These are phyloP conservation scores for Prionailurus viverrinus DNA, from an alignment of 2,113 vertebrate genomes.

Conservation along the genomic window DNA sequence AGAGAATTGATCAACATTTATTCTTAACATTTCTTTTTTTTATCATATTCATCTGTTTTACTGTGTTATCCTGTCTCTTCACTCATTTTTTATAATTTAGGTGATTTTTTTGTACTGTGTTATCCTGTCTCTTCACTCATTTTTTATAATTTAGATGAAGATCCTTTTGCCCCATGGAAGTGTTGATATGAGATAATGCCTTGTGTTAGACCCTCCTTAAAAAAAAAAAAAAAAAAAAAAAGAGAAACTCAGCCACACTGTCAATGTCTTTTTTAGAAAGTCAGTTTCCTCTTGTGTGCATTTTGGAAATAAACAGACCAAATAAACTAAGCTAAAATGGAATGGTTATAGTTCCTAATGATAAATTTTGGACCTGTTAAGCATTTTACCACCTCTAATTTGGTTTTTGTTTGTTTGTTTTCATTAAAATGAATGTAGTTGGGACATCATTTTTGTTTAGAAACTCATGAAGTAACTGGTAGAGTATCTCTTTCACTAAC, in stretches of 20 bases:
- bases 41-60: neutral
- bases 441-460: constrained; percentile 45
- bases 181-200: neutral
- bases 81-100: neutral
- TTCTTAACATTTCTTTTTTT: neutral
- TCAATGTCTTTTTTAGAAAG: constrained; percentile 13
- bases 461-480: neutral
- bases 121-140: neutral
- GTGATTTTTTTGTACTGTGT: neutral
- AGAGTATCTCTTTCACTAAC: neutral
- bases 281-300: neutral
- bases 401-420: neutral
- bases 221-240: neutral
- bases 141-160: constrained; percentile 1
- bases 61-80: neutral
- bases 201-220: neutral
- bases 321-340: constrained; percentile 41
- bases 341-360: constrained; percentile 16
- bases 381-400: neutral
- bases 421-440: constrained; percentile 30
- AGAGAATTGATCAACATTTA: constrained; percentile 6
- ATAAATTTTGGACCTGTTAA: constrained; percentile 49
- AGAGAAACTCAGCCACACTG: neutral
- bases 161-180: neutral
- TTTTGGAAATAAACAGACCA: constrained; percentile 52